Evolutionary conservation across 2,113 vertebrate species (phyloP), one percentile per base, ranked within the genome.

Genomic region (Nerophis lumbriciformis): DNA sequence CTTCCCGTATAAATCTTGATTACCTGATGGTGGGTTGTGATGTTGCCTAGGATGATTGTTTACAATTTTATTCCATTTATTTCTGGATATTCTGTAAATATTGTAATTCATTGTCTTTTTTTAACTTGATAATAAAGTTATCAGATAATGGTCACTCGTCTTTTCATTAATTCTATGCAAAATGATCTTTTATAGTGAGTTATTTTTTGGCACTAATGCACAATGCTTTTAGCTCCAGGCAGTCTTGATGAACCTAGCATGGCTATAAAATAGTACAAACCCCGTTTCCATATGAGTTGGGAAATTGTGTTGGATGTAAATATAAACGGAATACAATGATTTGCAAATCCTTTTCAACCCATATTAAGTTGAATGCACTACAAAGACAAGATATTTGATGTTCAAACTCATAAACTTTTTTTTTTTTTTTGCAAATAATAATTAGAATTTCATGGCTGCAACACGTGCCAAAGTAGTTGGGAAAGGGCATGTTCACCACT

Each of bases 121-220:
- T 95, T 95, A 98, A 98, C 94, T 95, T 96, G 95, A 94, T 97
- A 98, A 98, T 98, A 97, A 98, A 96, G 94, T 92, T 94, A 97
- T 91, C 94, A 94, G 93, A 98, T 95, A 91, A 91, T 90, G 90
- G 92, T 91, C 38, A 19, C 14, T 16, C 8, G 38, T 56, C 54
- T 16, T 56, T 19, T 51, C 9, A 1, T 56, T 21, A 19, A 10
- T 12, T 44, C 16, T 44, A 12, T 19, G 14, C n/a, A 16, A 19
- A 8, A 1, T 42, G 10, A 2, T 42, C 8, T 9, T 42, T 42
- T 8, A 9, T 42, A 1, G 9, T 2, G 5, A 8, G 39, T 42
- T 42, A 42, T 42, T 9, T 9, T 42, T 42, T 42, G 39, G 39
- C 7, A 9, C 9, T 8, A 9, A 8, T 8, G 7, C 6, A 50